phyloP scores from a whole-genome alignment of 2,888 invertebrate species.

The Teleiodes luculella region DNA sequence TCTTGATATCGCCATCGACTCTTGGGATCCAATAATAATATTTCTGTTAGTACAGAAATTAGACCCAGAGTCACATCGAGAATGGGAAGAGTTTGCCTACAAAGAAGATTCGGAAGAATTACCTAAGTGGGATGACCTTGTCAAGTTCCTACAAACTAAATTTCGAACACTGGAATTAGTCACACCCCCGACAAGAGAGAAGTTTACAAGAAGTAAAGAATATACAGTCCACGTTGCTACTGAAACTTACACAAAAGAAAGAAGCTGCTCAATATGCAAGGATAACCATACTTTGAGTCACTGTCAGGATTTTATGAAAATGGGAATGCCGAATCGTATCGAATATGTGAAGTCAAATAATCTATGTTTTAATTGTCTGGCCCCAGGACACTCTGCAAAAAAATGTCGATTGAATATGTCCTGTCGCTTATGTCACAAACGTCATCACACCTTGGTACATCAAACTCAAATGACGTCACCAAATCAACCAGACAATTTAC shows the following conservation, averaged over 20 bases:
- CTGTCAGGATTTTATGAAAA: slow-evolving; percentile 21
- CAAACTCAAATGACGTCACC: neutral
- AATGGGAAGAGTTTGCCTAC: slow-evolving; percentile 12
- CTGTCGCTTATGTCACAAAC: slow-evolving; percentile 20
- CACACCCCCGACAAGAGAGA: neutral
- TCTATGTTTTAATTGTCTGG: slow-evolving; percentile 23
- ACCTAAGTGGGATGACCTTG: neutral
- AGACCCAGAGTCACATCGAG: slow-evolving; percentile 11
- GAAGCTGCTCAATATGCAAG: slow-evolving; percentile 11
- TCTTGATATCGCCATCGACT: too few relatives aligned
- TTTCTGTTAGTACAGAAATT: too few relatives aligned
- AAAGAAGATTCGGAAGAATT: neutral
- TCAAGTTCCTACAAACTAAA: neutral
- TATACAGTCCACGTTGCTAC: neutral
- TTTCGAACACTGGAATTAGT: neutral
- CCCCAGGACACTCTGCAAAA: slow-evolving; percentile 17
- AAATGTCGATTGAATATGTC: slow-evolving; percentile 17
- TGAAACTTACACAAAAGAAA: neutral
- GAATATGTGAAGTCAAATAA: slow-evolving; percentile 18
- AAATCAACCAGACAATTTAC: neutral
- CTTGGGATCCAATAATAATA: too few relatives aligned
- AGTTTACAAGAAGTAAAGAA: neutral
- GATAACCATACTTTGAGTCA: slow-evolving; percentile 19
- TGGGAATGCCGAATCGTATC: slow-evolving; percentile 12
- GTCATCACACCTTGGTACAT: slow-evolving; percentile 23